Base-by-base conservation (phyloP, 2,113 vertebrate genomes). In the Stegastes partitus region DNA sequence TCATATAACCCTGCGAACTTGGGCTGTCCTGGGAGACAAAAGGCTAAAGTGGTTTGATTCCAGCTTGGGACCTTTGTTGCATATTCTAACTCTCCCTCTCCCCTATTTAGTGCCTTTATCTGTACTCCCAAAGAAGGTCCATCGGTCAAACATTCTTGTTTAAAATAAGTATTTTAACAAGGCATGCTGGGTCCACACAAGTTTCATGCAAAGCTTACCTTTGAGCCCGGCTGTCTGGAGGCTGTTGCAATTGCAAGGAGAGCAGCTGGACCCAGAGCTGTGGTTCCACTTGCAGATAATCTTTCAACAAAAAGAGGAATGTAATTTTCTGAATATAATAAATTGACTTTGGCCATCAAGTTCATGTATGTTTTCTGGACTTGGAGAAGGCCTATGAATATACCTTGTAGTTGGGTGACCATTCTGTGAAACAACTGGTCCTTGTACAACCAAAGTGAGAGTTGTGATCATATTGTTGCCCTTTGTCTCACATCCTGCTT, bases 261-360 rank as follows among this genome's bases (percentile, higher is more conserved):
- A 62, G 93, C 93, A 39, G 95, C 94, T 42, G 95, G 94, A 45
- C 95, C 95, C 11, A 95, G 88, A 37, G 94, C 94, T 14, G 94
- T 95, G 23, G 89, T 77, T 19, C 94, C 95, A 66, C 68, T 77
- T 77, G 92, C 91, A 65, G 71, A 55, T 68, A 95, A 77, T 18
- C 94, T 95, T 68, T 28, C 16, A 64, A 57, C 16, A 21, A 59
- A 31, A 61, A n/a, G 11, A 50, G 12, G 6, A 42, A 57, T 39
- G 14, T 5, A 9, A 21, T 47, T 0, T 15, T 50, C 58, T 37
- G n/a, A 4, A 34, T 11, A 12, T 0, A 16, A 11, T 10, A 12
- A 25, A n/a, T 7, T 23, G 31, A 9, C 7, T 34, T 34, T 34
- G 31, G 31, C 6, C 8, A 34, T 34, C 8, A 10, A 34, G 31